A percentile compares a stretch with the other conserved stretches of the same genome.
phyloP scores from a whole-genome alignment of 2,888 invertebrate species.

The Allophyes oxyacanthae region DNA sequence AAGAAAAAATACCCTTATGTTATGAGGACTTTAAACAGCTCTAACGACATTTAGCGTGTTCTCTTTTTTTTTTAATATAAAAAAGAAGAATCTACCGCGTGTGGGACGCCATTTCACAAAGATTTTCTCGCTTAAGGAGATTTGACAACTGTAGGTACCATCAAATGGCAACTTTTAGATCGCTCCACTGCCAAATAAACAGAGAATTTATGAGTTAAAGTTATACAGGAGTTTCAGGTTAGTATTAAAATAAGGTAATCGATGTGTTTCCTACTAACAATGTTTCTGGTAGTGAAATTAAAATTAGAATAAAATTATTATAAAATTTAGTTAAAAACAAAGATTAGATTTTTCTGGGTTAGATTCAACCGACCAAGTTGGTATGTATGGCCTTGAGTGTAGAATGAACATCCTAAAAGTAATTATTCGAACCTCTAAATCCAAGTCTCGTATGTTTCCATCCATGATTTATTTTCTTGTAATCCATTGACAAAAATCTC shows the following conservation, averaged over 20 bases:
- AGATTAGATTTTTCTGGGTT: conserved; percentile 7
- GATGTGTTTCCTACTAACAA: conserved; percentile 25
- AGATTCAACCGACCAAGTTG: conserved; percentile 4
- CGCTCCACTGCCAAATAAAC: conserved; percentile 34
- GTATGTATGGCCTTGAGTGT: conserved; percentile 16
- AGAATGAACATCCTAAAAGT: too few relatives aligned
- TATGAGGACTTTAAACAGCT: background rate
- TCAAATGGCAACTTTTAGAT: conserved; percentile 22
- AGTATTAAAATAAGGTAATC: conserved; percentile 15
- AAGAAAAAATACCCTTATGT: background rate
- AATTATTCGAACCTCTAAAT: too few relatives aligned
- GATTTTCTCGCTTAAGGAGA: conserved; percentile 30
- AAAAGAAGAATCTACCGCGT: too few relatives aligned
- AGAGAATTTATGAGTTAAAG: conserved; percentile 30
- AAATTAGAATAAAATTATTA: conserved; percentile 6
- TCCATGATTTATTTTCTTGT: too few relatives aligned
- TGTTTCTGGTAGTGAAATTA: conserved; percentile 18
- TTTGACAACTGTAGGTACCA: background rate
- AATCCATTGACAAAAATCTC: too few relatives aligned
- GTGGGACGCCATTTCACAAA: background rate
- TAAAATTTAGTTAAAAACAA: background rate
- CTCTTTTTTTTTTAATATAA: too few relatives aligned
- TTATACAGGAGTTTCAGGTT: conserved; percentile 22
- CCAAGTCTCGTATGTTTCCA: too few relatives aligned
- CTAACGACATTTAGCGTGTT: too few relatives aligned